Evolutionary conservation across 2,113 vertebrate genomes (phyloP), one percentile per base, ranked within the genome.

Genomic region (Muntiacus muntjak): DNA sequence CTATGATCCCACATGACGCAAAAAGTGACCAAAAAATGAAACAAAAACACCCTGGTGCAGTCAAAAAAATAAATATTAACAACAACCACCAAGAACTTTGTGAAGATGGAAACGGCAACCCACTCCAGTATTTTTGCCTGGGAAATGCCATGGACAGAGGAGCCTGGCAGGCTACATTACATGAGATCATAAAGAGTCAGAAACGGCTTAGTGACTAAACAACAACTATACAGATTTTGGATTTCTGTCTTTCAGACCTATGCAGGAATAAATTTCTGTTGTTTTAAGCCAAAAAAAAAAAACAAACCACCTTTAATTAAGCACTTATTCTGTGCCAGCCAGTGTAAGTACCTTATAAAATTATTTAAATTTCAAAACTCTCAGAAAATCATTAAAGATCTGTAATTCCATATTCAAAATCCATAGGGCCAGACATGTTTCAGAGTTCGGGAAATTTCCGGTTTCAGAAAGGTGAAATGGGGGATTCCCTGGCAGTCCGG

Each of bases 341-440:
- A 60, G 36, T 60, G 4, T 67, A 78, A 94, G 15, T 50, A 17
- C n/a, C 87, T 93, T 64, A 71, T 15, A 78, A 91, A 97, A 91
- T 54, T 78, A 67, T 74, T 83, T 86, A 78, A 94, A 91, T 78
- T 40, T 96, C 40, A 87, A 33, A 62, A 83, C 74, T 87, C 43
- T 96, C 81, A 97, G 40, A 81, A 43, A 71, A 82, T 95, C 58
- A 74, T 86, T 89, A 92, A 6, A 97, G 57, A 83, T 17, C 45
- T 91, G 26, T 58, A 90, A 96, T 95, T 45, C 21, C n/a, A 43
- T 76, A 93, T 83, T 87, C 10, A 79, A 52, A 95, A 95, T 83
- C 60, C 26, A 57, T 64, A 45, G 28, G 40, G n/a, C 47, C 60
- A 82, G 62, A 12, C 47, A 25, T 83, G 45, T n/a, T 82, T 87